These are phyloP conservation scores for Himalopsyche japonica DNA, from an alignment of 2,888 invertebrate genomes.

Conservation along the genomic window DNA sequence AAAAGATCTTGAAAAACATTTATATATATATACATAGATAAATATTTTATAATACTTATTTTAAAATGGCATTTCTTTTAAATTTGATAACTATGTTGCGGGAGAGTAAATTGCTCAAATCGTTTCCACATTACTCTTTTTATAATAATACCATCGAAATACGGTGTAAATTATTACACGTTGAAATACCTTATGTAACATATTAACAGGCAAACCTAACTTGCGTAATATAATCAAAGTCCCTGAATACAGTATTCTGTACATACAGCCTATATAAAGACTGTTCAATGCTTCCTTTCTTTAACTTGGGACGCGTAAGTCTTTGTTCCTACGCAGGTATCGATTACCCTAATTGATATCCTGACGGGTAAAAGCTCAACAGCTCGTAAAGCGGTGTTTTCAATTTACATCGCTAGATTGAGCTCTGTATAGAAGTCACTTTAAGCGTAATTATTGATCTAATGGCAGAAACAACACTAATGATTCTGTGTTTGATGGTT, in stretches of 20 bases:
- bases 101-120: too few species aligned
- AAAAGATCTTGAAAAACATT: too few species aligned
- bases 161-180: too few species aligned
- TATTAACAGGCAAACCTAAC: neutral
- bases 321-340: neutral
- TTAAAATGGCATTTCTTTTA: too few species aligned
- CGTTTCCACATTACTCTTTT: too few species aligned
- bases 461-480: neutral
- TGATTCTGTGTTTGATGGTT: too few species aligned
- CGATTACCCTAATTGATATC: conserved; percentile 1
- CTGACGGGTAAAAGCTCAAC: neutral
- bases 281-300: neutral
- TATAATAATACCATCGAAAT: too few species aligned
- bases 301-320: neutral
- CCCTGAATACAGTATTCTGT: neutral
- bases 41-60: too few species aligned
- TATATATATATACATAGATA: too few species aligned
- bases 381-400: neutral
- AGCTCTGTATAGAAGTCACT: neutral
- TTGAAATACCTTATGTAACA: neutral
- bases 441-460: neutral
- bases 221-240: neutral
- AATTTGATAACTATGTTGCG: too few species aligned
- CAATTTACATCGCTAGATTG: neutral
- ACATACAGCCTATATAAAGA: neutral